Percentiles rank a stretch among this genome's conserved stretches.
Conservation (phyloP, 2,113 vertebrate species). For the Illadopsis cleaveri region DNA sequence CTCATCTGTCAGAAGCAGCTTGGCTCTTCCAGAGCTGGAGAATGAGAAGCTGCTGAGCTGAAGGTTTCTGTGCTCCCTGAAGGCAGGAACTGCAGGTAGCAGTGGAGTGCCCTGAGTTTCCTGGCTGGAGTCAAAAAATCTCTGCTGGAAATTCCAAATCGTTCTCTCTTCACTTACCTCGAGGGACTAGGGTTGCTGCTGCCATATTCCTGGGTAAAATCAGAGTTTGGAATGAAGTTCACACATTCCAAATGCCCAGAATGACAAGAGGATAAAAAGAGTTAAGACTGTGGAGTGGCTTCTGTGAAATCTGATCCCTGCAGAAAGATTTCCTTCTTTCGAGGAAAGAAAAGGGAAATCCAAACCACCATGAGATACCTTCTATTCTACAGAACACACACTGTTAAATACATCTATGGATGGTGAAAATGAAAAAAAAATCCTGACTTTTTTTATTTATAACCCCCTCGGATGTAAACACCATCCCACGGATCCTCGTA, state of each 20-base stretch:
- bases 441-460: neutral
- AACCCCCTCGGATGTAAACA: neutral
- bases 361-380: neutral
- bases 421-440: neutral
- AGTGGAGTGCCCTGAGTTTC: neutral
- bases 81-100: neutral
- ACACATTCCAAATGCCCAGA: neutral
- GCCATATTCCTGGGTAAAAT: neutral
- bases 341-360: neutral
- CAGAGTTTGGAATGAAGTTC: neutral
- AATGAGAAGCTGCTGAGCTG: neutral
- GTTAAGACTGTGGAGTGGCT: neutral
- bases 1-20: neutral
- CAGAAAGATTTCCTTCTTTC: too few relatives aligned
- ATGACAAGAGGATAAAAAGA: neutral
- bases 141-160: neutral
- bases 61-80: neutral
- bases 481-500: neutral
- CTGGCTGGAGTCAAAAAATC: neutral
- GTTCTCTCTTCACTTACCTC: neutral
- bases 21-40: neutral
- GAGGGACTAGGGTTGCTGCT: neutral
- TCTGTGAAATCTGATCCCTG: neutral
- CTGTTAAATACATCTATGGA: neutral
- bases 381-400: neutral